Conservation (phyloP, 2,888 invertebrate genomes). For the Netelia virgata region DNA sequence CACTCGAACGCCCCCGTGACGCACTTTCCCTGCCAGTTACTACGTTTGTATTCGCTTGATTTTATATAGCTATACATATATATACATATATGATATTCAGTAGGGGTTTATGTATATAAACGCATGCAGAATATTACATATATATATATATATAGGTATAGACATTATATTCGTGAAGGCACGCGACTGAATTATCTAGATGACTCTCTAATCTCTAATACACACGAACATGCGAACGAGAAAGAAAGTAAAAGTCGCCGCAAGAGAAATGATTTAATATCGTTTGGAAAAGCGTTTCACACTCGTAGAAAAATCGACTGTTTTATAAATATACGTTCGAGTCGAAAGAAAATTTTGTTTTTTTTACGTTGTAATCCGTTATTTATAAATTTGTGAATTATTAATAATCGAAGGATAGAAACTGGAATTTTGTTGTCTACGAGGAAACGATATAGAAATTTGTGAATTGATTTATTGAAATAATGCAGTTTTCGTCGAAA, state of each 20-base stretch:
- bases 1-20: slow-evolving; percentile 54
- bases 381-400: too few species aligned
- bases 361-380: too few species aligned
- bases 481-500: too few species aligned
- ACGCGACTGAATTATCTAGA: slow-evolving; percentile 21
- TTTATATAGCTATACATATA: background rate
- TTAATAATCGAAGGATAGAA: too few species aligned
- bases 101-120: too few species aligned
- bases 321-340: background rate
- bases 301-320: background rate
- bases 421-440: too few species aligned
- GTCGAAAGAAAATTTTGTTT: too few species aligned
- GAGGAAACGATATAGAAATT: too few species aligned
- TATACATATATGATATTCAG: background rate
- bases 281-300: background rate
- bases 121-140: background rate
- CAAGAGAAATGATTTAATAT: slow-evolving; percentile 7
- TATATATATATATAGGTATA: background rate
- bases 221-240: slow-evolving; percentile 8
- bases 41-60: background rate
- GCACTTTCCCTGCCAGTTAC: slow-evolving; percentile 52
- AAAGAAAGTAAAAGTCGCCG: slow-evolving; percentile 31
- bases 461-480: too few species aligned
- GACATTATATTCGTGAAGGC: background rate
- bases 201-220: slow-evolving; percentile 19